Conservation (phyloP, 2,113 vertebrate species). For the Ploceus nigricollis region DNA sequence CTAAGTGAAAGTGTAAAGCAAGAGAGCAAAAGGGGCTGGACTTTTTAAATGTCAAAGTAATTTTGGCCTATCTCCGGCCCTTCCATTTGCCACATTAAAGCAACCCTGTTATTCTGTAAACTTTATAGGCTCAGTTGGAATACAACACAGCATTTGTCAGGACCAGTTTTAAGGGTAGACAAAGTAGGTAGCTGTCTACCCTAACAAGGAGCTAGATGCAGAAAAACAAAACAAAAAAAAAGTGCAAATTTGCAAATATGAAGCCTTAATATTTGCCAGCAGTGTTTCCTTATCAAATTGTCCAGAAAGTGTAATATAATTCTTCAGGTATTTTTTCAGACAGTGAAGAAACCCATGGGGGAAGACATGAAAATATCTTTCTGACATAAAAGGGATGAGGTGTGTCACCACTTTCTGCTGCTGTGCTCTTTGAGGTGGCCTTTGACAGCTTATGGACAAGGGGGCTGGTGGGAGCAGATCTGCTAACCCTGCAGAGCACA, state of each 20-base stretch:
- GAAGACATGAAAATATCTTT: neutral
- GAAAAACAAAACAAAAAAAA: neutral
- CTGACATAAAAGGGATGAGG: neutral
- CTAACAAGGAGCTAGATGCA: neutral
- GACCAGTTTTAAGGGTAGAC: neutral
- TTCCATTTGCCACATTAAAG: constrained; percentile 31
- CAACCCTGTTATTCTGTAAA: constrained; percentile 22
- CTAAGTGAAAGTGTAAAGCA: constrained; percentile 4
- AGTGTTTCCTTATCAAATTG: neutral
- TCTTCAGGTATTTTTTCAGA: neutral
- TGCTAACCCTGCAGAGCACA: neutral
- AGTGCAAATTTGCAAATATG: neutral
- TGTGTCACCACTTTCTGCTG: neutral
- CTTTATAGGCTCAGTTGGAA: neutral
- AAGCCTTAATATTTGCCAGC: neutral
- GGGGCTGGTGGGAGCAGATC: neutral
- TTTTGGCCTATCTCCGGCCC: neutral
- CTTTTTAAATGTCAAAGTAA: constrained; percentile 40
- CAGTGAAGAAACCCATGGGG: neutral
- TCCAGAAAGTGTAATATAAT: neutral
- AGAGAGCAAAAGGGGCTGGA: neutral
- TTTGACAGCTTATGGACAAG: neutral
- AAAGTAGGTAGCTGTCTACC: neutral
- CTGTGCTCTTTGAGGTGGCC: neutral
- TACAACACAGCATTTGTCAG: neutral